Conservation (phyloP, 2,888 invertebrate species). For the Stenoptilia bipunctidactyla region DNA sequence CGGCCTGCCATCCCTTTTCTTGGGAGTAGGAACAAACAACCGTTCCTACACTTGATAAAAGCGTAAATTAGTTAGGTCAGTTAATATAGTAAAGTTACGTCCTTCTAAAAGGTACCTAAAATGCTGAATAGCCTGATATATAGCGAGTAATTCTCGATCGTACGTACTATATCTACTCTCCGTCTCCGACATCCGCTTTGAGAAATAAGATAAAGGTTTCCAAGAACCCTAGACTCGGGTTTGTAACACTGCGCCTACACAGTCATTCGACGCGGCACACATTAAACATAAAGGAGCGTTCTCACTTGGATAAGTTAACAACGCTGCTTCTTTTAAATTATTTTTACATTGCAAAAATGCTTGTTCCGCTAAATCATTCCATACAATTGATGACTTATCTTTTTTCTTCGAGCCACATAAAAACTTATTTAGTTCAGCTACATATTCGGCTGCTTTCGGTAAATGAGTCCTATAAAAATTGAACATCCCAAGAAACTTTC, state of each 20-base stretch:
- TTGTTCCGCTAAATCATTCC: slow-evolving; percentile 3
- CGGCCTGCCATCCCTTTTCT: too few species aligned
- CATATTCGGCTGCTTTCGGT: background rate
- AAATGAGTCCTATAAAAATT: slow-evolving; percentile 10
- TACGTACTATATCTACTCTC: slow-evolving; percentile 5
- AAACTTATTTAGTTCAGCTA: slow-evolving; percentile 6
- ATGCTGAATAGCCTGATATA: slow-evolving; percentile 3
- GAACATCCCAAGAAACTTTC: slow-evolving; percentile 9
- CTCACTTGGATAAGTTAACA: background rate
- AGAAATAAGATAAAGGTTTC: slow-evolving; percentile 4
- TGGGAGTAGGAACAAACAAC: too few species aligned
- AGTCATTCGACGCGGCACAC: slow-evolving; percentile 8
- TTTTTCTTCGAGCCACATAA: slow-evolving; percentile 8
- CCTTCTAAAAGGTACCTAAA: slow-evolving; percentile 4
- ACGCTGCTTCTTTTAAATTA: background rate
- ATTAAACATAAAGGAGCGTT: slow-evolving; percentile 4
- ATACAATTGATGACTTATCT: slow-evolving; percentile 9
- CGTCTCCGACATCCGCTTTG: slow-evolving; percentile 1
- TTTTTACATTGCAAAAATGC: slow-evolving; percentile 1
- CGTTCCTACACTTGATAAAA: too few species aligned
- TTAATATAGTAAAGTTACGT: slow-evolving; percentile 1
- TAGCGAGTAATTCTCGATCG: slow-evolving; percentile 6
- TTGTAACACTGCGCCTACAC: slow-evolving; percentile 12
- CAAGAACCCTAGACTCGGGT: background rate
- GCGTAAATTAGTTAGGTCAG: too few species aligned